A percentile compares a stretch with the other conserved stretches of the same genome.
Evolutionary conservation across 2,888 invertebrate species (phyloP).

Genomic region (Spisula subtruncata): DNA sequence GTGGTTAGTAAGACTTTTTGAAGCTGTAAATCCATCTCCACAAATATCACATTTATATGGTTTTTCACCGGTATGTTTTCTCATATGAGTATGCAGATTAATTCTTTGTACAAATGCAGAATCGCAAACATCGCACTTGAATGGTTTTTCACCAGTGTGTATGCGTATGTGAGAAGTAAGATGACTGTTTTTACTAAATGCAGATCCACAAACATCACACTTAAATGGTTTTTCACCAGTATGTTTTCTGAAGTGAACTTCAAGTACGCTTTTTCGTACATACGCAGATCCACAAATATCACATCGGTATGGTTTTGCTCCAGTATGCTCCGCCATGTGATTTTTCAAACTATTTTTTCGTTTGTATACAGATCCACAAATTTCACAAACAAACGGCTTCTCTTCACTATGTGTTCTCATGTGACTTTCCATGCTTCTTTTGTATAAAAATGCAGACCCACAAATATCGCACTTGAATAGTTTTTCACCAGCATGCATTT

Average conservation of each 20-base stretch:
- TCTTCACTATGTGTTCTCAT: neutral
- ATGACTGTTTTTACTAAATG: neutral
- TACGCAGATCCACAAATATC: neutral
- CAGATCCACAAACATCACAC: neutral
- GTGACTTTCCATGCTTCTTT: neutral
- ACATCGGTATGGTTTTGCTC: neutral
- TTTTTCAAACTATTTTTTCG: neutral
- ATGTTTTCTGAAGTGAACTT: neutral
- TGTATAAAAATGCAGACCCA: neutral
- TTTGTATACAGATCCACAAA: neutral
- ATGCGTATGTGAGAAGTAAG: neutral
- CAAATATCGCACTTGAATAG: neutral
- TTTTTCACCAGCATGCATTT: neutral
- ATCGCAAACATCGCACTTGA: neutral
- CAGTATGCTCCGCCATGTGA: neutral
- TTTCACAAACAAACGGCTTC: neutral
- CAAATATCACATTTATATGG: neutral
- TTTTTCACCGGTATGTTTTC: neutral
- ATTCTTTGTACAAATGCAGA: neutral
- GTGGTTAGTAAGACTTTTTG: neutral
- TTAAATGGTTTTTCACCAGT: neutral
- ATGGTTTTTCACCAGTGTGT: neutral
- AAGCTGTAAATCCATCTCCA: neutral
- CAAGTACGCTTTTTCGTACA: neutral
- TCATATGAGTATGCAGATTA: neutral